Percentiles rank a stretch among this genome's conserved stretches.
phyloP scores from a whole-genome alignment of 2,888 invertebrate genomes.

The Strigamia transsilvanica region DNA sequence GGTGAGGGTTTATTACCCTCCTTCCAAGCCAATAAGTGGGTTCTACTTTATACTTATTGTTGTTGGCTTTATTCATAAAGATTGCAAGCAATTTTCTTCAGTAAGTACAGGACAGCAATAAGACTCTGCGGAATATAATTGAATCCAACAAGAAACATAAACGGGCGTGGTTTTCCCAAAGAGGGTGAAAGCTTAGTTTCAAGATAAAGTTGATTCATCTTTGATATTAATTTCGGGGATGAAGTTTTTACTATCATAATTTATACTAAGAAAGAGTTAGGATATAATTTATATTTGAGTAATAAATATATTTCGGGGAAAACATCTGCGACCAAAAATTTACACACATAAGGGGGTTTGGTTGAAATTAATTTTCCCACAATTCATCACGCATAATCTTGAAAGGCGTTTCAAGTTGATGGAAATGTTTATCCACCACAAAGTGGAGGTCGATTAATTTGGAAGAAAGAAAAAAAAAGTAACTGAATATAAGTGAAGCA shows the following conservation, averaged over 20 bases:
- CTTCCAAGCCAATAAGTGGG: constrained; percentile 8
- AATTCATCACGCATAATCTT: constrained; percentile 29
- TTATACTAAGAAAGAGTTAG: not conserved
- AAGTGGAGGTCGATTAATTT: constrained; percentile 29
- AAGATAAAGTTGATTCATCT: constrained; percentile 46
- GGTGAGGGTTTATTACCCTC: not conserved
- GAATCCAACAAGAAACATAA: constrained; percentile 33
- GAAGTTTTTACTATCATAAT: not conserved
- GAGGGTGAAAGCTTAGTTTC: not conserved
- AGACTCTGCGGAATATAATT: constrained; percentile 5
- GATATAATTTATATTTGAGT: not conserved
- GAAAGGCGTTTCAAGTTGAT: constrained; percentile 31
- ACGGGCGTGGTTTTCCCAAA: not conserved
- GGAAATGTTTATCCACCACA: constrained; percentile 35
- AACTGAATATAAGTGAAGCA: constrained; percentile 26
- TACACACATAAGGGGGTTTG: not conserved
- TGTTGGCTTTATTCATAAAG: constrained; percentile 47
- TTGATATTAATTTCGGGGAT: constrained; percentile 37
- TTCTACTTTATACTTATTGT: constrained; percentile 19
- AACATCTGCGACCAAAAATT: constrained; percentile 49
- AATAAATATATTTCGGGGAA: constrained; percentile 31
- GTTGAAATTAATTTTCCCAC: constrained; percentile 48
- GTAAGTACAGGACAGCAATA: constrained; percentile 44
- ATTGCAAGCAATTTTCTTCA: not conserved
- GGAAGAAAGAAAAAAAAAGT: not conserved